Evolutionary conservation across 2,113 vertebrate species (phyloP).

Genomic region (Pavo muticus): DNA sequence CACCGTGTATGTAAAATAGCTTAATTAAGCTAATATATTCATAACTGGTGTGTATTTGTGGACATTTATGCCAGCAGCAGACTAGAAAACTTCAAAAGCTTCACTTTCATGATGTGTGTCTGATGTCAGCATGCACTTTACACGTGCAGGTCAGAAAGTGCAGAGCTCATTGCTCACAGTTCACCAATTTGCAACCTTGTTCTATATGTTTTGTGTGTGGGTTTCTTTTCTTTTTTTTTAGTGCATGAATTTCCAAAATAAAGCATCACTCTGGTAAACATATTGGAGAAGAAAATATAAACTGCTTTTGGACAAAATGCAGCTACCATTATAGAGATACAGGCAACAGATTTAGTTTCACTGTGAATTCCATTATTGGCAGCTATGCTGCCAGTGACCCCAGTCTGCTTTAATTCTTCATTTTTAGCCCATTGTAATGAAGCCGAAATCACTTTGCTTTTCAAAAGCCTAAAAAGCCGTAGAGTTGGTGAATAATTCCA

Average conservation of each 20-base stretch:
- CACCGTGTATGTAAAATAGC: slow-evolving; percentile 5
- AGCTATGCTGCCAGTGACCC: not conserved
- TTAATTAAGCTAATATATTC: slow-evolving; percentile 30
- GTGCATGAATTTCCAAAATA: not conserved
- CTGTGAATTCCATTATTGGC: not conserved
- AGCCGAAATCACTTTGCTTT: slow-evolving; percentile 4
- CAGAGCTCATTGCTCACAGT: not conserved
- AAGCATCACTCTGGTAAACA: not conserved
- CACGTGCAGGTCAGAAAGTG: not conserved
- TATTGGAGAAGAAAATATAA: not conserved
- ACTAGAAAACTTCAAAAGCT: not conserved
- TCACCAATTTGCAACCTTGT: not conserved
- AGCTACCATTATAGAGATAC: not conserved
- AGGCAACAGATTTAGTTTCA: not conserved
- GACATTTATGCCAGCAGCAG: not conserved
- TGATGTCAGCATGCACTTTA: not conserved
- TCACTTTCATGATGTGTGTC: not conserved
- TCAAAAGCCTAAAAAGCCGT: not conserved
- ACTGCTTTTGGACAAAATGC: not conserved
- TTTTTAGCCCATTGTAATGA: not conserved
- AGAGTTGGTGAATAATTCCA: not conserved
- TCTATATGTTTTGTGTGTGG: not conserved
- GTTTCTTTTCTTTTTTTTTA: not conserved
- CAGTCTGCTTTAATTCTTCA: not conserved
- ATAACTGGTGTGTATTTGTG: slow-evolving; percentile 4